Conservation (phyloP, 1,140 invertebrate genomes). For the Trachymyrmex septentrionalis region DNA sequence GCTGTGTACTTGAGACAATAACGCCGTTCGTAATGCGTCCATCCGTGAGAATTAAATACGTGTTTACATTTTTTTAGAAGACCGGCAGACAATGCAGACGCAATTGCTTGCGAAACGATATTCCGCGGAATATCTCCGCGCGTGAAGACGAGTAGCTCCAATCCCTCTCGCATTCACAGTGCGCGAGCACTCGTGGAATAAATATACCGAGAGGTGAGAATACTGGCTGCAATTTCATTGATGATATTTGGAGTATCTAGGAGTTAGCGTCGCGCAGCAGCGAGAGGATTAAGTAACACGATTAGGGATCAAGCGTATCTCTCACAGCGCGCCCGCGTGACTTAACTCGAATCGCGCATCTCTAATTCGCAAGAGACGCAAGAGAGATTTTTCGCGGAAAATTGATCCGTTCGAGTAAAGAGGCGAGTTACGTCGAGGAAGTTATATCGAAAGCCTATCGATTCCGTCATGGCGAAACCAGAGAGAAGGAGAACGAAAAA, state of each 20-base stretch:
- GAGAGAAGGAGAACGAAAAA: neutral
- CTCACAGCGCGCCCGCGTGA: slow-evolving; percentile 13
- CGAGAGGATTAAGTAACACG: slow-evolving; percentile 51
- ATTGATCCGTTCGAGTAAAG: slow-evolving; percentile 45
- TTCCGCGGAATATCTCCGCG: neutral
- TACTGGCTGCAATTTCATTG: slow-evolving; percentile 19
- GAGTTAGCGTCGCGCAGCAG: slow-evolving; percentile 23
- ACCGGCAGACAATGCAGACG: slow-evolving; percentile 8
- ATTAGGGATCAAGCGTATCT: slow-evolving; percentile 53
- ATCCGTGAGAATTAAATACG: neutral
- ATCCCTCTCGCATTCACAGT: neutral
- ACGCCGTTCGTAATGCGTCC: neutral
- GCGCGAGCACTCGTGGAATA: neutral
- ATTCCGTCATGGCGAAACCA: slow-evolving; percentile 49
- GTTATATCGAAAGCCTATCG: slow-evolving; percentile 55
- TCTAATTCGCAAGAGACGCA: neutral
- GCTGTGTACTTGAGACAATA: neutral
- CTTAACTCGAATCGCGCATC: slow-evolving; percentile 49
- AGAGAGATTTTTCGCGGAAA: slow-evolving; percentile 49
- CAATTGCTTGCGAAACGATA: slow-evolving; percentile 4
- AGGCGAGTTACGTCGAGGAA: slow-evolving; percentile 54
- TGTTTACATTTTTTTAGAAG: slow-evolving; percentile 25
- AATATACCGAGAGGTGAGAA: slow-evolving; percentile 2
- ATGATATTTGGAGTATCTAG: slow-evolving; percentile 41
- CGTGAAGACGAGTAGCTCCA: slow-evolving; percentile 15